phyloP scores from a whole-genome alignment of 2,888 invertebrate genomes.

The Bugula neritina region DNA sequence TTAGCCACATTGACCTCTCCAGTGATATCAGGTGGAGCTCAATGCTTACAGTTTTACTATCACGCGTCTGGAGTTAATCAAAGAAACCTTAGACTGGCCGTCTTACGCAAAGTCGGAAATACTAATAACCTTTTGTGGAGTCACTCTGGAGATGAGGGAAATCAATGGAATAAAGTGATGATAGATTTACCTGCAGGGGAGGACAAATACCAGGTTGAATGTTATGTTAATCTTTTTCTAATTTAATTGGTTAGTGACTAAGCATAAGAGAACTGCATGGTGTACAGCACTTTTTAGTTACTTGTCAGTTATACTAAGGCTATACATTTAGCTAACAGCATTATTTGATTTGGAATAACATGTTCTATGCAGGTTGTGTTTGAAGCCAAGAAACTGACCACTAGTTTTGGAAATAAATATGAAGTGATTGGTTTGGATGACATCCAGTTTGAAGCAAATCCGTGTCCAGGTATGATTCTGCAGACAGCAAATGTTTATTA shows the following conservation, averaged over 20 bases:
- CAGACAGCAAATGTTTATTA: no score
- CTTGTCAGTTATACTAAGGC: no score
- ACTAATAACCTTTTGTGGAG: not conserved
- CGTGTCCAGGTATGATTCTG: not conserved
- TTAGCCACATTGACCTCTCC: not conserved
- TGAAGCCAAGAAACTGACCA: not conserved
- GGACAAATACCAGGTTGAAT: not conserved
- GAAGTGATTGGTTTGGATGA: not conserved
- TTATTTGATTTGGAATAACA: no score
- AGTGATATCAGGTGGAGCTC: not conserved
- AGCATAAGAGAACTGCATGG: no score
- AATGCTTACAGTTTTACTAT: conserved; percentile 21
- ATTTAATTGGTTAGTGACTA: no score
- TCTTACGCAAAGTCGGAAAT: not conserved
- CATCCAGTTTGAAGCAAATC: not conserved
- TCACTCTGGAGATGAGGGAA: not conserved
- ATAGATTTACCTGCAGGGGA: not conserved
- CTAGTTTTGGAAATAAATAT: not conserved
- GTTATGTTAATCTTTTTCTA: no score
- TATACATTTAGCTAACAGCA: no score
- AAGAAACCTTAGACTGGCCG: not conserved
- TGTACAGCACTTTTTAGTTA: no score
- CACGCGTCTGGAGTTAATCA: not conserved
- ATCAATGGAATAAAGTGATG: not conserved
- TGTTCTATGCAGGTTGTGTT: not conserved